Evolutionary conservation across 2,113 vertebrate genomes (phyloP).

Genomic region (Marmota monax): DNA sequence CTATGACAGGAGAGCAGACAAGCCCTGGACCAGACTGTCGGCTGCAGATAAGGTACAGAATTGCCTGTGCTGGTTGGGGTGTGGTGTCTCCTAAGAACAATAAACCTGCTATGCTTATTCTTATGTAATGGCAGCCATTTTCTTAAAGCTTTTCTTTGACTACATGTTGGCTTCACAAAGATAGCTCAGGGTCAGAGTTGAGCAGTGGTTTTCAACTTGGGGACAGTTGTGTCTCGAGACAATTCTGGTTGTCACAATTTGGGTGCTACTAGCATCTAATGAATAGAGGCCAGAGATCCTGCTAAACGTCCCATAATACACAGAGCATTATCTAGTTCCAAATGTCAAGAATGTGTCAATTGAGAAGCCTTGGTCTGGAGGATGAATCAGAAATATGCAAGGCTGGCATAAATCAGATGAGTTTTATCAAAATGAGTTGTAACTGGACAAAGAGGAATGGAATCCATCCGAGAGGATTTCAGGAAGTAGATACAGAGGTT

Average conservation of each 20-base stretch:
- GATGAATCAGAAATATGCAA: neutral
- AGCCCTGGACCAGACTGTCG: conserved; percentile 98
- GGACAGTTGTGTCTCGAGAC: neutral
- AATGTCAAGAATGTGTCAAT: neutral
- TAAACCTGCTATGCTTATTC: fast-evolving
- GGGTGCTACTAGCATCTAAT: neutral
- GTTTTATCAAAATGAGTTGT: neutral
- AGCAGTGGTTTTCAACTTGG: neutral
- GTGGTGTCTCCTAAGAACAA: fast-evolving
- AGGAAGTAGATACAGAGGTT: neutral
- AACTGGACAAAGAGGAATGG: fast-evolving
- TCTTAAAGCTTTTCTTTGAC: too few species aligned
- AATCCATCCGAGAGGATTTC: fast-evolving
- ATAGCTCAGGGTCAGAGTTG: neutral
- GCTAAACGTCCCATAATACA: fast-evolving
- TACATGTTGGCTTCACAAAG: neutral
- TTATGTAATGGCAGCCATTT: fast-evolving
- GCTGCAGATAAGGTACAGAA: conserved; percentile 95
- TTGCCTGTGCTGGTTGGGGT: fast-evolving
- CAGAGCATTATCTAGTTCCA: neutral
- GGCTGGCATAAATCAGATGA: too few species aligned
- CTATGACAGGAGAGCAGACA: conserved; percentile 97
- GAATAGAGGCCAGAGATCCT: neutral
- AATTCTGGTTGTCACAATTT: neutral
- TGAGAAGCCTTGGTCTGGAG: neutral